Base-by-base conservation (phyloP, 2,888 invertebrate species). In the Mylabris sibirica region DNA sequence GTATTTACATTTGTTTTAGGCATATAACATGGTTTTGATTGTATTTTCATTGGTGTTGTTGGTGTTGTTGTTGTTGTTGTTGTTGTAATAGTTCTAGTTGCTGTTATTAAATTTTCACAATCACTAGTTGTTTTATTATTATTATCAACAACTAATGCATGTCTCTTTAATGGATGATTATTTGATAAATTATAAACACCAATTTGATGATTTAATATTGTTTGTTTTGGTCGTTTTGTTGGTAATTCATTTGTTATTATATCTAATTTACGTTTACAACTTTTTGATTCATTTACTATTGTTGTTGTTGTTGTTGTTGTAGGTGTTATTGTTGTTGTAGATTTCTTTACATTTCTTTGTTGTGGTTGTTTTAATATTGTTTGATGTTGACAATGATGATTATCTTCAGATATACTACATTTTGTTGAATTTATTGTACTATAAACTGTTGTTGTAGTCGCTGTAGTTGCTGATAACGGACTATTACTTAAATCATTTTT, bases 141-240 rank as follows among this genome's bases (percentile, higher is more conserved):
- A 44, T 75, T 78, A n/a, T 75, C 64, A 62, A 76, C 78, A 68
- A 78, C 63, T 67, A 81, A 81, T 20, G 82, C 78, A 72, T 81
- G 81, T 38, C 79, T 80, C 69, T 81, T 81, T 64, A 82, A 71
- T 11, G 84, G 83, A 61, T 84, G 83, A 67, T 84, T 84, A 66
- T 83, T 82, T 0, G 84, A 83, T n/a, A 84, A 74, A 72, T 83
- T 83, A 67, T 83, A 79, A 22, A 84, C 73, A 22, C 80, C 79
- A 41, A 82, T 70, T 8, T 82, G 78, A 67, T 83, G 82, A 63
- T 83, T 83, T 34, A 83, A 72, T 63, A 79, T 79, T 0, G 78
- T 79, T 11, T 76, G 82, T 76, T 84, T 83, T 8, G 80, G 77
- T 53, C 78, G 78, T 71, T 83, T 83, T 3, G 73, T 53, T 5